Percentiles rank a stretch among this genome's conserved stretches.
These are phyloP conservation scores for Mungos mungo DNA, from an alignment of 2,113 vertebrate genomes.

Conservation along the genomic window DNA sequence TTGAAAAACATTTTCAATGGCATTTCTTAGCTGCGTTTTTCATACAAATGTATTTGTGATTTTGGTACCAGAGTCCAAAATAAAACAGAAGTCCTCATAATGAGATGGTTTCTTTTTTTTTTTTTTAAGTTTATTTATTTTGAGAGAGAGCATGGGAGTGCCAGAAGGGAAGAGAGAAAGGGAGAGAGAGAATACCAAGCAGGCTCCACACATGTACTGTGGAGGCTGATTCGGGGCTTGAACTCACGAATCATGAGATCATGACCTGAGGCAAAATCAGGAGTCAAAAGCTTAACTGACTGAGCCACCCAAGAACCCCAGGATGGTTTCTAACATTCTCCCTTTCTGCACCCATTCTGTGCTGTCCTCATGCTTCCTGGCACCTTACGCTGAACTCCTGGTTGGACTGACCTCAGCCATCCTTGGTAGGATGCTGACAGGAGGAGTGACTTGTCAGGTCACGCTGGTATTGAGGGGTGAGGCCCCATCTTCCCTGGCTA, in stretches of 20 bases:
- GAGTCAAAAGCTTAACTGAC: no score
- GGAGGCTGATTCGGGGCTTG: no score
- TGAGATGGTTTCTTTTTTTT: neutral
- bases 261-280: no score
- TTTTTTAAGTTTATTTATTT: no score
- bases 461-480: no score
- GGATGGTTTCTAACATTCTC: neutral
- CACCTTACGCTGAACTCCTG: neutral
- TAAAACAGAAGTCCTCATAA: neutral
- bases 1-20: neutral
- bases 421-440: neutral
- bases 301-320: no score
- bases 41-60: neutral
- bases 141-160: no score
- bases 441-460: neutral
- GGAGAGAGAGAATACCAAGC: no score
- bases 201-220: no score
- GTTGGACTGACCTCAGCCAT: neutral
- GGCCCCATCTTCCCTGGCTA: neutral
- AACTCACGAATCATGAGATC: no score
- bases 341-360: neutral
- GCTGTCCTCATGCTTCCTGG: rapidly evolving
- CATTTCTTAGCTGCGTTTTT: neutral
- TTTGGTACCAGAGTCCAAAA: neutral
- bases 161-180: no score